Conservation (phyloP, 2,113 vertebrate species). For the Eurystomus gularis region DNA sequence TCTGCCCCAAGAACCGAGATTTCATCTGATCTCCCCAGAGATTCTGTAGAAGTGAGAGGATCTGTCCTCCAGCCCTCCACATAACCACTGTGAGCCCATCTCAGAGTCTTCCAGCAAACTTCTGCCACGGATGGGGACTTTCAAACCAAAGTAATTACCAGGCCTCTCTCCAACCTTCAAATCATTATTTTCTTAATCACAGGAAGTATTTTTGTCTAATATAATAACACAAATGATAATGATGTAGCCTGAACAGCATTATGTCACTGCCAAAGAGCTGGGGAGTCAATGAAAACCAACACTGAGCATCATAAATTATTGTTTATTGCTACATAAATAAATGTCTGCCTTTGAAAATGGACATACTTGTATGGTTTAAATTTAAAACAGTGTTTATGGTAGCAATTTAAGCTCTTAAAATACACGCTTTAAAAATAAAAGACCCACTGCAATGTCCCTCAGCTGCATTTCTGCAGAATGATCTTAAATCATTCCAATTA, state of each 20-base stretch:
- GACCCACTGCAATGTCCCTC: conserved; percentile 47
- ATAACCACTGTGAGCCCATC: fast-evolving
- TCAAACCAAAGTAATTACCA: background rate
- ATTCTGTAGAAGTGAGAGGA: background rate
- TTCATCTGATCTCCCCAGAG: background rate
- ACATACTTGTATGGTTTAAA: conserved; percentile 27
- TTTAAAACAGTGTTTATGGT: conserved; percentile 66
- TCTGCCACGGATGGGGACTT: background rate
- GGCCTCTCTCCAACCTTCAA: background rate
- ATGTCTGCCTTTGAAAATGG: conserved; percentile 34
- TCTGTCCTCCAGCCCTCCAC: background rate
- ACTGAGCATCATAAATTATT: conserved; percentile 62
- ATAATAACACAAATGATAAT: conserved; percentile 27
- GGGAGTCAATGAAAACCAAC: conserved; percentile 46
- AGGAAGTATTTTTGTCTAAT: conserved; percentile 37
- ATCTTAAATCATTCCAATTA: conserved; percentile 61
- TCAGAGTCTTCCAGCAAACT: too few relatives aligned
- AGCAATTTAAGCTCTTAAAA: conserved; percentile 67
- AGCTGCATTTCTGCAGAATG: conserved; percentile 43
- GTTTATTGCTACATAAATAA: conserved; percentile 68
- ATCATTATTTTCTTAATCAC: conserved; percentile 52
- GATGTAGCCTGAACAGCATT: conserved; percentile 38
- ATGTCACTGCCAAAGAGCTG: conserved; percentile 19
- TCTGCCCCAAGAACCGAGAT: background rate
- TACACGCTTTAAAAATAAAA: conserved; percentile 58